Evolutionary conservation across 2,797 vertebrate genomes (phyloP).

Genomic region (Cossypha caffra): DNA sequence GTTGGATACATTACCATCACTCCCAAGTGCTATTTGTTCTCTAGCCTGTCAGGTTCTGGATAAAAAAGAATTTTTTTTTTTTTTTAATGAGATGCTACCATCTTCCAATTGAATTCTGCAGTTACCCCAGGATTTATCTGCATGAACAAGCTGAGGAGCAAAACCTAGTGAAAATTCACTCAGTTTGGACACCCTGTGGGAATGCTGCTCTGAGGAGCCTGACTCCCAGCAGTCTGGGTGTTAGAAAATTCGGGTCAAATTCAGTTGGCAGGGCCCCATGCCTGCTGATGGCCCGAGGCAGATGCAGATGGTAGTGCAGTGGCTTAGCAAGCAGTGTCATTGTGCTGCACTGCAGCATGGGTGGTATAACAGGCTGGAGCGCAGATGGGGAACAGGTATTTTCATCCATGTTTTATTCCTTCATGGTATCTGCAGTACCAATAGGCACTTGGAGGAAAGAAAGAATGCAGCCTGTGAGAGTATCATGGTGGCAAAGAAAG

Average conservation of each 20-base stretch:
- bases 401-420: background rate
- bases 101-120: background rate
- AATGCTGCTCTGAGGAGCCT: background rate
- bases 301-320: background rate
- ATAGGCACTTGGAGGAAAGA: background rate
- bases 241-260: background rate
- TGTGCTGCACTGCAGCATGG: background rate
- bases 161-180: background rate
- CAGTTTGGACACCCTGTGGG: fast-evolving
- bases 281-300: background rate
- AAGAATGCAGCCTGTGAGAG: background rate
- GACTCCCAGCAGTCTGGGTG: background rate
- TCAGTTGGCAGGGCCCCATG: background rate
- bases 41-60: background rate
- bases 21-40: background rate
- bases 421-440: background rate
- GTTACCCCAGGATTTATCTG: background rate
- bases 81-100: background rate
- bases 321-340: background rate
- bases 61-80: background rate
- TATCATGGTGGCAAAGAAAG: background rate
- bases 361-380: background rate
- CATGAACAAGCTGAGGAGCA: background rate
- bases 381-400: background rate
- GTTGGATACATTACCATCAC: background rate